Base-by-base conservation (phyloP, 1,140 invertebrate genomes). In the Hyphantria cunea region DNA sequence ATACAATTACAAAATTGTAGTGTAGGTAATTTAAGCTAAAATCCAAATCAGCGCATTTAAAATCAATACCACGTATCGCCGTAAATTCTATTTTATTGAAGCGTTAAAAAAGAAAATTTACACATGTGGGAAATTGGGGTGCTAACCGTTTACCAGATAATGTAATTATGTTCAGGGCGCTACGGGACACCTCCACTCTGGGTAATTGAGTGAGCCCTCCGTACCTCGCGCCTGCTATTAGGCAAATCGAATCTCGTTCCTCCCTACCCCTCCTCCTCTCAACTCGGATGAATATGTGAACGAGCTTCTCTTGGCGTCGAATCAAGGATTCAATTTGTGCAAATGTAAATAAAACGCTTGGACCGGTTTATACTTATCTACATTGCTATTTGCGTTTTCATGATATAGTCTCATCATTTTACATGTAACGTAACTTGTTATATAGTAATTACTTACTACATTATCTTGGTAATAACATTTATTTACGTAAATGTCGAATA, bases 191-290 rank as follows among this genome's bases (percentile, higher is more conserved):
- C 86, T 87, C 82, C 82, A 84, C 83, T 86, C 80, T 74, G 62
- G 71, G 85, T 89, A 89, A 89, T 89, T 89, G 86, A 88, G 86
- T 88, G 84, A 67, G 72, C 75, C 79, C 72, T 76, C 74, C 80
- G 58, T 61, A 61, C 54, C 68, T 70, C 82, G 64, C 76, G 70
- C 77, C 77, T 72, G 74, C 84, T 88, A 89, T 89, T 89, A 89
- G 85, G 86, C 84, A 89, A 89, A 89, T 88, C 86, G 86, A 89
- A 88, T 89, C 78, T 86, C 58, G 61, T 62, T 76, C 75, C 65
- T 47, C 72, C 66, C 61, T 42, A 48, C 68, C 64, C 61, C 51
- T 62, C 41, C 55, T 56, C 55, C 65, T 25, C 45, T 32, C n/a
- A 47, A 39, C 42, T 49, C 25, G 69, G 73, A 72, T 74, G 77